phyloP scores from a whole-genome alignment of 2,888 invertebrate species.

The Pteria penguin region DNA sequence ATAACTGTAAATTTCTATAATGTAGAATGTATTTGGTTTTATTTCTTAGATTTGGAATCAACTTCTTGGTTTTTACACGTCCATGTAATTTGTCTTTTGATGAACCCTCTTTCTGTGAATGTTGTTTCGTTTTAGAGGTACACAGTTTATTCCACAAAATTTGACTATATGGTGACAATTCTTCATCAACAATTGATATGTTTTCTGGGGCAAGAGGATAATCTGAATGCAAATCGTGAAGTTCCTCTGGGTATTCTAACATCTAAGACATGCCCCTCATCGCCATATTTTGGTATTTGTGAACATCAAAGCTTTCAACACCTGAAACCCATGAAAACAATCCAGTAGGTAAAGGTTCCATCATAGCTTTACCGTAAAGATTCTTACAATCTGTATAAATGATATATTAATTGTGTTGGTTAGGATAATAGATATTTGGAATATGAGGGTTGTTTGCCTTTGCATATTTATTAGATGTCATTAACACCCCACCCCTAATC shows the following conservation, averaged over 20 bases:
- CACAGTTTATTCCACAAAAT: slow-evolving; percentile 5
- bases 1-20: slow-evolving; percentile 72
- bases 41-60: slow-evolving; percentile 50
- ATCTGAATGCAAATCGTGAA: slow-evolving; percentile 5
- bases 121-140: background rate
- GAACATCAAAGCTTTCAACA: slow-evolving; percentile 19
- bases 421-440: background rate
- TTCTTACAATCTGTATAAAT: slow-evolving; percentile 15
- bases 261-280: slow-evolving; percentile 3
- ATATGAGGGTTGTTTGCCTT: slow-evolving; percentile 18
- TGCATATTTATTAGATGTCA: slow-evolving; percentile 14
- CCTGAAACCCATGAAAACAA: slow-evolving; percentile 9
- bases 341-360: background rate
- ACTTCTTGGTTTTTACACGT: slow-evolving; percentile 10
- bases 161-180: slow-evolving; percentile 15
- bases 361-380: slow-evolving; percentile 23
- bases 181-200: slow-evolving; percentile 1
- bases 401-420: background rate
- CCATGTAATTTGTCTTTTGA: background rate
- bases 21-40: slow-evolving; percentile 70
- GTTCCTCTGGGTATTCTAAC: slow-evolving; percentile 8
- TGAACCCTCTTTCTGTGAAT: background rate
- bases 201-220: slow-evolving; percentile 16
- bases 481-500: slow-evolving; percentile 16
- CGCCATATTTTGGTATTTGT: background rate